Base-by-base conservation (phyloP, 2,797 vertebrate species). In the Urocyon cinereoargenteus region DNA sequence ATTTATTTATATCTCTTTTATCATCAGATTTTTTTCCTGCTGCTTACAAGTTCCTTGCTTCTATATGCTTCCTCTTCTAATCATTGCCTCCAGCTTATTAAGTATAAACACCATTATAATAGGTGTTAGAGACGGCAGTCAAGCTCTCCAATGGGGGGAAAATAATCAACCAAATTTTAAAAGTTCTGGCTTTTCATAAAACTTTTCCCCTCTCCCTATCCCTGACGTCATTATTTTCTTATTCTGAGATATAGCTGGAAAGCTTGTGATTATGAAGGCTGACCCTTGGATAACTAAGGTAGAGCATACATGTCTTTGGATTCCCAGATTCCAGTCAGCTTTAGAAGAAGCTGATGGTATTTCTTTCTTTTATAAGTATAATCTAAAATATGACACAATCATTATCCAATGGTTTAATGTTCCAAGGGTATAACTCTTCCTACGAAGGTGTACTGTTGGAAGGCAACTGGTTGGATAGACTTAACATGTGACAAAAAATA, bases 41-140 rank as follows among this genome's bases (percentile, higher is more conserved):
- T 93, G 45, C 13, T 93, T 91, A 91, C 11, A 49, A 57, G 18
- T 31, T 91, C 28, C 70, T 94, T 95, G 9, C 15, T 92, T 78
- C 51, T 89, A 61, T 45, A 31, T 75, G 16, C 68, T 91, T 72
- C 53, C 2, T 84, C 53, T 91, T 73, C 19, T 64, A 86, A 53
- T 13, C 73, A 84, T 40, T 64, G 14, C 51, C 26, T 92, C 36
- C 75, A 93, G 61, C 11, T 79, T 82, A 10, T 5, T 31, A 34
- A 15, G 19, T 19, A 40, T 91, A 61, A 81, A 68, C 21, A 81
- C 40, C 31, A 12, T 84, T 31, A 72, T 62, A 84, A 61, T 10
- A 18, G 11, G 14, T 10, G 59, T 12, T 61, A 61, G 31, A 75
- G 19, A 45, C 53, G 49, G 75, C 14, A 91, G 22, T 15, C 68